Conservation (phyloP, 2,888 invertebrate species). For the Eupeodes luniger region DNA sequence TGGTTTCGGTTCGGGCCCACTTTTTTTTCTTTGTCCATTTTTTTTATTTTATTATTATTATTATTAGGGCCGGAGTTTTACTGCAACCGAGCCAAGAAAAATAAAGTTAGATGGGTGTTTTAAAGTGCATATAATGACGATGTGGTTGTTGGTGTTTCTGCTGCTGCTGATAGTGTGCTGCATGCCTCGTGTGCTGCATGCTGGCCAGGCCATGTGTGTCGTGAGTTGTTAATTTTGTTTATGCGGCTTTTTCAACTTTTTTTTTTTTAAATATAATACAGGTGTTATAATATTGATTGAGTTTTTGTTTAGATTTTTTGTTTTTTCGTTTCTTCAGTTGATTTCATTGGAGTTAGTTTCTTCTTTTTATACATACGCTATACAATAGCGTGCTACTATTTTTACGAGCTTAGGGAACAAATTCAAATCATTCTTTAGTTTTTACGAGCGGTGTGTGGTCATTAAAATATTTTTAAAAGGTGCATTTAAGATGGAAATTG, state of each 20-base stretch:
- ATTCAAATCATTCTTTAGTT: constrained; percentile 43
- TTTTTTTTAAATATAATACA: background rate
- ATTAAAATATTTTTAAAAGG: constrained; percentile 56
- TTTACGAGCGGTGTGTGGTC: constrained; percentile 32
- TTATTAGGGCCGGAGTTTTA: constrained; percentile 15
- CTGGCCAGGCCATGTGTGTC: constrained; percentile 10
- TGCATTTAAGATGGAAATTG: constrained; percentile 59
- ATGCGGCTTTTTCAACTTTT: background rate
- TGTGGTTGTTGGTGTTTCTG: background rate
- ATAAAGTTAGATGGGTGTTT: constrained; percentile 27
- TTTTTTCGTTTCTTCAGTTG: too few relatives aligned
- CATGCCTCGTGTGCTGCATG: background rate
- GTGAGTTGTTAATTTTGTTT: constrained; percentile 50
- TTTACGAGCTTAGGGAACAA: constrained; percentile 63
- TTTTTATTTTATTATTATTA: background rate
- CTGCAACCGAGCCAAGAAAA: constrained; percentile 15
- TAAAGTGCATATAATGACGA: constrained; percentile 33
- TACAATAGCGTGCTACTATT: constrained; percentile 28
- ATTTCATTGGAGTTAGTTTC: background rate
- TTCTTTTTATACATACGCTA: too few relatives aligned
- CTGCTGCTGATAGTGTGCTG: background rate
- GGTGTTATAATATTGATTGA: constrained; percentile 40
- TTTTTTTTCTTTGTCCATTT: background rate
- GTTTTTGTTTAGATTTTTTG: background rate
- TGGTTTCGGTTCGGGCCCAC: constrained; percentile 9